Base-by-base conservation (phyloP, 2,797 vertebrate genomes). In the Schizopygopsis malacanthus region DNA sequence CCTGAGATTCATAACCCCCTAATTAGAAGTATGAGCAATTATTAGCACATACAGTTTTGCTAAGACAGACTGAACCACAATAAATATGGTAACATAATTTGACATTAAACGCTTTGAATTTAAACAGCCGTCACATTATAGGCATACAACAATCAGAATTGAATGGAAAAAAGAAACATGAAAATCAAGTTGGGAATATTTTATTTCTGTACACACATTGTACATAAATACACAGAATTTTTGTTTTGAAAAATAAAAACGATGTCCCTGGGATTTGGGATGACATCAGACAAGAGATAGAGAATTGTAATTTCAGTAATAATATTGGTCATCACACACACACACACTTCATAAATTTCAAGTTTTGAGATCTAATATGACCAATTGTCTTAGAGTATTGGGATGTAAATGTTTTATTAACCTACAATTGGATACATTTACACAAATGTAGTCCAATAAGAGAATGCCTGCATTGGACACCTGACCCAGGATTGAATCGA, bases 121-220 rank as follows among this genome's bases (percentile, higher is more conserved):
- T 22, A 78, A 59, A n/a, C 13, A n/a, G 20, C 10, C 33, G 7
- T n/a, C 2, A 78, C 22, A 59, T n/a, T 41, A 59, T 1, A 47
- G n/a, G n/a, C 22, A 43, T 79, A 43, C 6, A 25, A 61, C 2
- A 16, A 61, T 61, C 28, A 72, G 1, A 47, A 15, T 18, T 4
- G 3, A 28, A 52, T 41, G 61, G 43, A 20, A 37, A 71, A 47
- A 79, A 78, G 0, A 39, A 13, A 13, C 6, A 25, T 4, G 25
- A 67, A 79, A 67, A 37, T 85, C 71, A 70, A 69, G 28, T 85
- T 81, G 69, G 39, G 56, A 73, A 83, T 85, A 72, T 86, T 89
- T 90, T 90, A 89, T 90, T 90, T 76, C 73, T 87, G 83, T 88
- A 89, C 83, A 90, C 78, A 89, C 78, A 83, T 72, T 83, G 88